Evolutionary conservation across 2,888 invertebrate species (phyloP).

Genomic region (Argyresthia goedartella): DNA sequence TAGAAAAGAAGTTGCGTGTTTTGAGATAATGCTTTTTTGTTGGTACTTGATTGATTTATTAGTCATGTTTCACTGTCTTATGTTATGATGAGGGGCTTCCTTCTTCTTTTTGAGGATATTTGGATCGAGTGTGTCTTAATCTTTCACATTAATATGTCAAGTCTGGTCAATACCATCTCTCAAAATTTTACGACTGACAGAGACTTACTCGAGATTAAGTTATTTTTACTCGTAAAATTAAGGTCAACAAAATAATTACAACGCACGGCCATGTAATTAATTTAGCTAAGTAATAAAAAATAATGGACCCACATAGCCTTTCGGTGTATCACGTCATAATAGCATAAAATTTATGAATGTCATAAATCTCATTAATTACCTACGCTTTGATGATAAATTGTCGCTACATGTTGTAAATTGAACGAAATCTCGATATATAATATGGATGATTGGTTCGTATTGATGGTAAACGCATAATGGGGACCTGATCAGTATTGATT

Average conservation of each 20-base stretch:
- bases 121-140: no score
- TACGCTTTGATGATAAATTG: conserved; percentile 44
- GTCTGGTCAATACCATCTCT: no score
- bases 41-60: conserved; percentile 4
- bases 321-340: conserved; percentile 37
- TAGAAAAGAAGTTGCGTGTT: conserved; percentile 1
- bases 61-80: no score
- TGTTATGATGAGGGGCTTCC: no score
- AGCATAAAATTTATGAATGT: conserved; percentile 46
- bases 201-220: not conserved
- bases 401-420: conserved; percentile 40
- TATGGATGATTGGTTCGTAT: conserved; percentile 11
- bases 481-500: no score
- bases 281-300: conserved; percentile 13
- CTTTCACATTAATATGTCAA: no score
- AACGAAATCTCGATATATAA: conserved; percentile 46
- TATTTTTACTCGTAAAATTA: no score
- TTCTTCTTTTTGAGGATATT: no score
- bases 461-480: not conserved
- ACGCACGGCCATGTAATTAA: not conserved
- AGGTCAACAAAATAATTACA: no score
- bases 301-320: conserved; percentile 33
- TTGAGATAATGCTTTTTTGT: conserved; percentile 1
- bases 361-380: conserved; percentile 65
- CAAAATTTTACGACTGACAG: no score